Conservation (phyloP, 2,888 invertebrate species). For the Dryobota labecula region DNA sequence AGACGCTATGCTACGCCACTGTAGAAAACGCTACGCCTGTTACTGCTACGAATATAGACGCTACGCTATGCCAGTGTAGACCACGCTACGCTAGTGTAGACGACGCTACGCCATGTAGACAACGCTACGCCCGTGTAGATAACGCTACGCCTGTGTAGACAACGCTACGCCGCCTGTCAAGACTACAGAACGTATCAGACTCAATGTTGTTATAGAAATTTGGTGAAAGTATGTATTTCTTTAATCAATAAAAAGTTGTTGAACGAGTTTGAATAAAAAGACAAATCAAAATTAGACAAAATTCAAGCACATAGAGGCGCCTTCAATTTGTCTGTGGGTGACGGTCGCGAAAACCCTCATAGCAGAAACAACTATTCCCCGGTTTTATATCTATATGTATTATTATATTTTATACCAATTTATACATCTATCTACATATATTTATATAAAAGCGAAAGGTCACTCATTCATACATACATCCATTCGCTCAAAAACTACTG, state of each 20-base stretch:
- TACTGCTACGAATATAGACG: background rate
- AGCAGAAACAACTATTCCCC: no score
- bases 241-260: background rate
- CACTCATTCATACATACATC: no score
- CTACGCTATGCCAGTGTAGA: background rate
- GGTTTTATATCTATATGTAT: no score
- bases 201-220: background rate
- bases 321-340: background rate
- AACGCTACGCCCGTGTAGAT: background rate
- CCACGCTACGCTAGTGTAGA: background rate
- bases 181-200: background rate
- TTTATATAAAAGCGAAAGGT: no score
- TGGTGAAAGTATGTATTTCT: constrained; percentile 3
- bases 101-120: background rate
- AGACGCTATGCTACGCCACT: background rate
- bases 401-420: no score
- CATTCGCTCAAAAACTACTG: no score
- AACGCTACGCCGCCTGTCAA: background rate
- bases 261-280: constrained; percentile 1
- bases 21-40: background rate
- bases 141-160: background rate
- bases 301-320: background rate
- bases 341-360: no score
- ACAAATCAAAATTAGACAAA: background rate
- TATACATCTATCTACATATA: no score